Evolutionary conservation across 1,140 invertebrate species (phyloP), one percentile per base, ranked within the genome.

Genomic region (Anoplophora glabripennis): DNA sequence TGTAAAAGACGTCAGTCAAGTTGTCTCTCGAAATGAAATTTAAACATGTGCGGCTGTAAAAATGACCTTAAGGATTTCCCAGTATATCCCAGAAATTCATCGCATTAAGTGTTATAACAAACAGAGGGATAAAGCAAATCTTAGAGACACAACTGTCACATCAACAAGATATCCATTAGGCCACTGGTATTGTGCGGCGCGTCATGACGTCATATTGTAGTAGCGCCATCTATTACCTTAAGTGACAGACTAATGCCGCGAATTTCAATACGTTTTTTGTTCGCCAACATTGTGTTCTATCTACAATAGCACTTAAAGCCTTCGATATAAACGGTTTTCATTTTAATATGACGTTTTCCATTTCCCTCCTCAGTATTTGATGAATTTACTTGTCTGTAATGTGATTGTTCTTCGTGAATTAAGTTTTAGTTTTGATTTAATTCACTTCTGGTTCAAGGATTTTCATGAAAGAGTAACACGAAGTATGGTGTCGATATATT

Each of bases 311-410:
- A 61, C 58, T 57, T 64, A 64, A 64, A 52, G 58, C 48, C 54
- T 55, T 61, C 62, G 49, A 65, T 65, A 63, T 58, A 63, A 65
- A 63, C 53, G 57, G 53, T 54, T 65, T 28, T 65, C 63, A 65
- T 65, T 65, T 63, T 63, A 63, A 65, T 65, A 63, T 66, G 67
- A 68, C 67, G 53, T 68, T 68, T 68, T 68, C 64, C 64, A 68
- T 68, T 68, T 68, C 61, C 64, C 46, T 40, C 17, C 12, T 44
- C 34, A 14, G 35, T 33, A 56, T 57, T 58, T 58, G 60, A 63
- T 58, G 60, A 63, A 63, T 63, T 45, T 58, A 61, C 46, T 46
- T 38, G 21, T 28, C 21, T 28, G 21, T 28, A 28, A 28, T 28
- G 21, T 28, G 21, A 28, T 28, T 28, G 21, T 28, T 28, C 21